phyloP scores from a whole-genome alignment of 37 sponge, comb jelly and placozoan species.

The Halichondria panicea region DNA sequence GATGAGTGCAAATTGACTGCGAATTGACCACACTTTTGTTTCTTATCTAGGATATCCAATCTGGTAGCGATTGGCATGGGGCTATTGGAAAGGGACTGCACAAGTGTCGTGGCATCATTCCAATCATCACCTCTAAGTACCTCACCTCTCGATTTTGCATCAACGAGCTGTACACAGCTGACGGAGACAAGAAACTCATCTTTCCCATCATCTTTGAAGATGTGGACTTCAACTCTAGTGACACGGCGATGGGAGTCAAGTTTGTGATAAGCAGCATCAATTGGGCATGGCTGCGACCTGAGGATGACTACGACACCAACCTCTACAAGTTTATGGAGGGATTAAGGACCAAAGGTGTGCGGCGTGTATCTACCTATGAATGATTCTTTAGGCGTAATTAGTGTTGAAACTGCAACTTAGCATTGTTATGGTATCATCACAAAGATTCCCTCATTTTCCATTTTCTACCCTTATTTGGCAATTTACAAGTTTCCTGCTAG shows the following conservation, averaged over 20 bases:
- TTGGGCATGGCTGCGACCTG: slow-evolving; percentile 78
- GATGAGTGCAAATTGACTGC: too few species aligned
- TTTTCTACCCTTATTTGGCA: background rate
- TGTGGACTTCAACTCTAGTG: slow-evolving; percentile 44
- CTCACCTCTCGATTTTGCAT: slow-evolving; percentile 61
- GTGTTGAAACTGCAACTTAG: background rate
- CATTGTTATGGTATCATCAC: background rate
- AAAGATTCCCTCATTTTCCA: background rate
- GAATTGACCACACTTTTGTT: too few species aligned
- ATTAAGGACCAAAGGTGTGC: slow-evolving; percentile 50
- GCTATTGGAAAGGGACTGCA: slow-evolving; percentile 73
- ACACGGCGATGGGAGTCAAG: slow-evolving; percentile 58
- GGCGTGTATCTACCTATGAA: background rate
- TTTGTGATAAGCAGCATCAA: slow-evolving; percentile 70
- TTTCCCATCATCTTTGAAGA: slow-evolving; percentile 79
- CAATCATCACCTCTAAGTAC: slow-evolving; percentile 70
- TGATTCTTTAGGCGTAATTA: background rate
- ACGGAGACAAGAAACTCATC: slow-evolving; percentile 60
- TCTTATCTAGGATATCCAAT: slow-evolving; percentile 54
- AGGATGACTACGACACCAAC: slow-evolving; percentile 50
- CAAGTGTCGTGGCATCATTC: slow-evolving; percentile 47
- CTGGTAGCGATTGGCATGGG: slow-evolving; percentile 79
- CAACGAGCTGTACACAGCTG: slow-evolving; percentile 76
- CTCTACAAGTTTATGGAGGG: slow-evolving; percentile 46
- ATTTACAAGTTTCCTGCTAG: too few species aligned